These are phyloP conservation scores for Eurois occulta DNA, from an alignment of 2,888 invertebrate genomes.

Conservation along the genomic window DNA sequence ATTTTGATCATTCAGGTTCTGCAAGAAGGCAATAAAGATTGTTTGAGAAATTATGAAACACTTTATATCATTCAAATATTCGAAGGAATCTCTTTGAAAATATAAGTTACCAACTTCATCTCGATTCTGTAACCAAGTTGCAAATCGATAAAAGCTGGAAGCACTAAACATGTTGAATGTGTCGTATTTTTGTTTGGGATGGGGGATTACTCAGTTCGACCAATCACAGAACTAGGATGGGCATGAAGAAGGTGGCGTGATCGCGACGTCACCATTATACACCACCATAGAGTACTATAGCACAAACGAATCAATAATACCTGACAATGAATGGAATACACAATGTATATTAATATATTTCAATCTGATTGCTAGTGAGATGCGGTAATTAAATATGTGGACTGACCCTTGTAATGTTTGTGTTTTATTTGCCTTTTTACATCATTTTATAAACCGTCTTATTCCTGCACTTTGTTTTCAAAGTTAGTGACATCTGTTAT, in stretches of 20 bases:
- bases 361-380: slow-evolving; percentile 16
- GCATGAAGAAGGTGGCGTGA: slow-evolving; percentile 88
- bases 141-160: slow-evolving; percentile 54
- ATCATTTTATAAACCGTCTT: not conserved
- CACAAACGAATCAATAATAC: slow-evolving; percentile 64
- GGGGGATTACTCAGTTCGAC: slow-evolving; percentile 74
- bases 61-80: not conserved
- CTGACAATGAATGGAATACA: slow-evolving; percentile 52
- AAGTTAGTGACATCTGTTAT: slow-evolving; percentile 52
- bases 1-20: not conserved
- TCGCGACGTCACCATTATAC: slow-evolving; percentile 83
- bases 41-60: rapidly evolving
- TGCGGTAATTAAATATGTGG: not conserved
- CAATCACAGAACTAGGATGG: slow-evolving; percentile 81
- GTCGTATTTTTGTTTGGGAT: slow-evolving; percentile 80
- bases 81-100: not conserved
- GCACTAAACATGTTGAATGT: slow-evolving; percentile 85
- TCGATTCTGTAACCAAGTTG: slow-evolving; percentile 34
- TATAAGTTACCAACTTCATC: not conserved
- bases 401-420: not conserved
- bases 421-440: slow-evolving; percentile 1
- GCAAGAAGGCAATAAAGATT: not conserved
- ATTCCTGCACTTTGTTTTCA: not conserved
- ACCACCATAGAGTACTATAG: slow-evolving; percentile 65
- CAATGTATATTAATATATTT: slow-evolving; percentile 2